A percentile compares a stretch with the other conserved stretches of the same genome.
phyloP scores from a whole-genome alignment of 2,888 invertebrate species.

The Nomada goodeniana region DNA sequence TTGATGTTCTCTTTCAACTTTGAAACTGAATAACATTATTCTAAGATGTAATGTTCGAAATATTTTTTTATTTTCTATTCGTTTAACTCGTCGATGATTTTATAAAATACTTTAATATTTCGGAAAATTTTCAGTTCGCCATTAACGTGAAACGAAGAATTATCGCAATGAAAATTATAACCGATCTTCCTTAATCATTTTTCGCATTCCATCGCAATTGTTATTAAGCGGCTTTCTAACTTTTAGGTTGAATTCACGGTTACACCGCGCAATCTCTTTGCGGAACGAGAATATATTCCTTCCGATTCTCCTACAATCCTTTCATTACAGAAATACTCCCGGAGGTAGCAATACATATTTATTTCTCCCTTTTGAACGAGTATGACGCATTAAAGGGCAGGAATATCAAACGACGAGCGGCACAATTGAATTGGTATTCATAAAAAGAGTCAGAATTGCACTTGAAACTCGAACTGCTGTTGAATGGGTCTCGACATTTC shows the following conservation, averaged over 20 bases:
- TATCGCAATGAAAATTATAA: too few species aligned
- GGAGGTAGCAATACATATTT: conserved; percentile 5
- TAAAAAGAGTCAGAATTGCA: conserved; percentile 10
- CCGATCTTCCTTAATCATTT: too few species aligned
- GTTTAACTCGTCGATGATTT: too few species aligned
- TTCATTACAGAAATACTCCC: background rate
- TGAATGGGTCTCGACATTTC: conserved; percentile 9
- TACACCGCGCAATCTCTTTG: background rate
- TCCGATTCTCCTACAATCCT: background rate
- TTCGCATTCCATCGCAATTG: too few species aligned
- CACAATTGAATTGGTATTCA: conserved; percentile 5
- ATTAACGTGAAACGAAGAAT: too few species aligned
- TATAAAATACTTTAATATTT: too few species aligned
- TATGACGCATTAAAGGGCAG: background rate
- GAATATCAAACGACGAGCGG: background rate
- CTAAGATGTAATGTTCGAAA: too few species aligned
- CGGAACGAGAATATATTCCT: background rate
- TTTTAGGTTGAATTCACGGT: background rate
- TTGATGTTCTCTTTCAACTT: too few species aligned
- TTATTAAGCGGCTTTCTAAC: too few species aligned
- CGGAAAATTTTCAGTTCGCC: too few species aligned
- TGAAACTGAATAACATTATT: too few species aligned
- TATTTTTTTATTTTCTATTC: too few species aligned
- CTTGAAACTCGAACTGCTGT: conserved; percentile 24
- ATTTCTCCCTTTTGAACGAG: background rate